Evolutionary conservation across 2,113 vertebrate species (phyloP).

Genomic region (Cettia cetti): DNA sequence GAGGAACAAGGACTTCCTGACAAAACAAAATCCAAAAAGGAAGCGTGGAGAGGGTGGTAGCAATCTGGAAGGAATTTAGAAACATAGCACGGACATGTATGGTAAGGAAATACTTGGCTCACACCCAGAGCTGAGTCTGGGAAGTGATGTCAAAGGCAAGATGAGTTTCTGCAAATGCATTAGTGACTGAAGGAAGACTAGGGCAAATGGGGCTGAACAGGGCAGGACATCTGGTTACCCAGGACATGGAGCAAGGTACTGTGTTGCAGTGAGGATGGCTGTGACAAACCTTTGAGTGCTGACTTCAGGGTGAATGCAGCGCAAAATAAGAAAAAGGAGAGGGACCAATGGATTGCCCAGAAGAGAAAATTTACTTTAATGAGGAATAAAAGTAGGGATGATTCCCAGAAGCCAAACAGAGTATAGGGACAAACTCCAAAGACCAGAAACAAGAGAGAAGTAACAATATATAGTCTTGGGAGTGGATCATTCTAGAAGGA

Average conservation of each 20-base stretch:
- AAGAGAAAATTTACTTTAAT: background rate
- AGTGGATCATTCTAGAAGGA: background rate
- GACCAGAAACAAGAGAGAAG: background rate
- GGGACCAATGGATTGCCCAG: background rate
- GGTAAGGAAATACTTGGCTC: background rate
- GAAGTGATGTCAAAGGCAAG: background rate
- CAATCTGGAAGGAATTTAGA: background rate
- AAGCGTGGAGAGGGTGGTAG: background rate
- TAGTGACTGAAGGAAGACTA: background rate
- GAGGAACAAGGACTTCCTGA: background rate
- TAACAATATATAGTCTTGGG: background rate
- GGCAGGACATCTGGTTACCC: background rate
- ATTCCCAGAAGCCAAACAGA: background rate
- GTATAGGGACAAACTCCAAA: background rate
- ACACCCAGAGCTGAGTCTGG: background rate
- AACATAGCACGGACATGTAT: background rate
- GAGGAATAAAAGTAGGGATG: background rate
- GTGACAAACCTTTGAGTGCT: background rate
- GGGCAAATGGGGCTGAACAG: background rate
- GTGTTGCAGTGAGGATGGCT: background rate
- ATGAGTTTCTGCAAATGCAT: background rate
- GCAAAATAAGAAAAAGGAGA: background rate
- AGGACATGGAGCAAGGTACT: background rate
- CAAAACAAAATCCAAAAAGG: background rate
- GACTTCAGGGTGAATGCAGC: background rate